phyloP scores from a whole-genome alignment of 2,113 vertebrate genomes.

The Martes martes region DNA sequence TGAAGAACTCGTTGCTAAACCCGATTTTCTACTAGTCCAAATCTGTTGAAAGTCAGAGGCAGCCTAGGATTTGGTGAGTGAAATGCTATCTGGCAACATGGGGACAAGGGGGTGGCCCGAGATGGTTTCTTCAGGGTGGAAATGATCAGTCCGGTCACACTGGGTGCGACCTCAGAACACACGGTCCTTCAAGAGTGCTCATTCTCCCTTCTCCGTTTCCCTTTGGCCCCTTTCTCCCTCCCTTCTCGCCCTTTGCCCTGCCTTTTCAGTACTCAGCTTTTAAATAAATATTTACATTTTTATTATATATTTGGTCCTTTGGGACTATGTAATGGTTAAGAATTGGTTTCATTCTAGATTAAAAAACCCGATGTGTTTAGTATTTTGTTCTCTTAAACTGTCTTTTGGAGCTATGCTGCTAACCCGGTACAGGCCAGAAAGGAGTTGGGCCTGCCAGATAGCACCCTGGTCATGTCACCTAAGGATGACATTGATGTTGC shows the following conservation, averaged over 20 bases:
- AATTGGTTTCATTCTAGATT: constrained; percentile 59
- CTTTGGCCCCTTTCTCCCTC: not conserved
- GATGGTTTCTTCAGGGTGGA: not conserved
- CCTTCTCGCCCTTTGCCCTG: not conserved
- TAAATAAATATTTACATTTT: constrained; percentile 60
- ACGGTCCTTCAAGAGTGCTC: not conserved
- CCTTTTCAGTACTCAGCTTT: constrained; percentile 60
- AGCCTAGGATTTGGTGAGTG: constrained; percentile 12
- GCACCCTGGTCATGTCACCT: constrained; percentile 28
- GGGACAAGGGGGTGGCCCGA: not conserved
- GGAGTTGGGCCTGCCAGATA: constrained; percentile 31
- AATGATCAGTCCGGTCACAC: constrained; percentile 4
- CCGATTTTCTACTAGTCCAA: not conserved
- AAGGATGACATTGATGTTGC: constrained; percentile 21
- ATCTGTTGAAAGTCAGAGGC: not conserved
- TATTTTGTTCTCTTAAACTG: constrained; percentile 60
- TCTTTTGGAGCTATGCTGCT: constrained; percentile 71
- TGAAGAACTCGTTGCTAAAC: not conserved
- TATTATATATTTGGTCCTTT: constrained; percentile 70
- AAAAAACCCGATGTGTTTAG: constrained; percentile 20
- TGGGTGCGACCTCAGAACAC: constrained; percentile 49
- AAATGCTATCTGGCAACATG: constrained; percentile 3
- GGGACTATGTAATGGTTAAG: constrained; percentile 56
- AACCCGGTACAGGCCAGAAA: constrained; percentile 61
- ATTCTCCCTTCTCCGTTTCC: constrained; percentile 4